Percentiles rank a stretch among this genome's conserved stretches.
These are phyloP conservation scores for Teinopalpus imperialis DNA, from an alignment of 2,888 invertebrate genomes.

Conservation along the genomic window DNA sequence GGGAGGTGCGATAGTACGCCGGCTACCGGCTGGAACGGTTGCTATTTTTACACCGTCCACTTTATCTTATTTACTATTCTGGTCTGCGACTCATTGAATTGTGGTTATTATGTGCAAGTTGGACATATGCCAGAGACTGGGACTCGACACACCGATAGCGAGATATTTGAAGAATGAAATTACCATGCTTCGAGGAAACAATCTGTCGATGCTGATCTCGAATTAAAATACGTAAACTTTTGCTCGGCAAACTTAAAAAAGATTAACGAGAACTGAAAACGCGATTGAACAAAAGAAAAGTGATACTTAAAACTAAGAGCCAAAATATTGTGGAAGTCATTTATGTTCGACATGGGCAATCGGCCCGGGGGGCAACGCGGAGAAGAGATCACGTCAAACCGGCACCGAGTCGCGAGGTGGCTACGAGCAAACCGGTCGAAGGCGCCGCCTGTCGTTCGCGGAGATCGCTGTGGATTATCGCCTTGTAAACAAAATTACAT, in stretches of 20 bases:
- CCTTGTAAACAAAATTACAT: slow-evolving; percentile 77
- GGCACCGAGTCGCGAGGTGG: slow-evolving; percentile 65
- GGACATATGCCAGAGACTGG: slow-evolving; percentile 73
- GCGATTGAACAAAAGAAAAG: not conserved
- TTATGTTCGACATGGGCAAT: slow-evolving; percentile 71
- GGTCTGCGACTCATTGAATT: slow-evolving; percentile 81
- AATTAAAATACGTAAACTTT: no score
- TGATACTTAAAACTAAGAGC: slow-evolving; percentile 21
- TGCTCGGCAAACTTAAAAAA: no score
- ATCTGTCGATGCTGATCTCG: slow-evolving; percentile 29
- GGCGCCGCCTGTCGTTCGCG: slow-evolving; percentile 68
- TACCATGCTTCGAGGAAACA: slow-evolving; percentile 56
- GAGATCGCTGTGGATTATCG: slow-evolving; percentile 63
- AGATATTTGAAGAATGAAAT: slow-evolving; percentile 74
- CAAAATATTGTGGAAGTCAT: slow-evolving; percentile 45
- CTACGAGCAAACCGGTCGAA: slow-evolving; percentile 74
- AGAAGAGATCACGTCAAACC: slow-evolving; percentile 78
- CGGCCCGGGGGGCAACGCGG: slow-evolving; percentile 60
- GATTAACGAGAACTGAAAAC: no score
- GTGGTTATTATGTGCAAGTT: slow-evolving; percentile 82
- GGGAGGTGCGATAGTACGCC: slow-evolving; percentile 72
- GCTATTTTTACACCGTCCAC: slow-evolving; percentile 78
- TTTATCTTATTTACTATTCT: slow-evolving; percentile 82
- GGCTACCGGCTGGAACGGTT: slow-evolving; percentile 71
- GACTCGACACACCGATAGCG: slow-evolving; percentile 68